phyloP scores from a whole-genome alignment of 1,140 invertebrate species.

The Neodiprion pinetum region DNA sequence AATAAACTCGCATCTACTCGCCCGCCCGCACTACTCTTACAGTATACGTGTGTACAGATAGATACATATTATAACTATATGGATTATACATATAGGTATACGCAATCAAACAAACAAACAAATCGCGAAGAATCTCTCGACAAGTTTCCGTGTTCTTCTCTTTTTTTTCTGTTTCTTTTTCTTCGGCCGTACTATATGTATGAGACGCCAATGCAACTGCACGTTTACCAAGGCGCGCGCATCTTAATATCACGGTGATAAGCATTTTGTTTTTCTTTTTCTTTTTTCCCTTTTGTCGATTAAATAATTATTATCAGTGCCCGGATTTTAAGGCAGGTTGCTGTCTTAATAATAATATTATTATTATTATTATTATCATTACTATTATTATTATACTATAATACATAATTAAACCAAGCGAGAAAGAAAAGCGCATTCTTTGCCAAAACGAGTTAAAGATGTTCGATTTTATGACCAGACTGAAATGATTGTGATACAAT shows the following conservation, averaged over 20 bases:
- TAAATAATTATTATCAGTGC: too few relatives aligned
- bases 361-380: too few relatives aligned
- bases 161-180: conserved; percentile 13
- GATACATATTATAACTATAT: too few relatives aligned
- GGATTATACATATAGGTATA: background rate
- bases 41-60: too few relatives aligned
- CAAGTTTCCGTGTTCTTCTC: conserved; percentile 8
- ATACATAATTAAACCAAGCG: too few relatives aligned
- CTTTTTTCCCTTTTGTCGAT: conserved; percentile 12
- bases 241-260: conserved; percentile 27
- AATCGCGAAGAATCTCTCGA: background rate
- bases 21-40: background rate
- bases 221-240: conserved; percentile 22
- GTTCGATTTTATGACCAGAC: conserved; percentile 60
- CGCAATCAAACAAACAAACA: background rate
- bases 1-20: background rate
- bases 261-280: conserved; percentile 14
- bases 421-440: conserved; percentile 20
- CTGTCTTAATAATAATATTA: too few relatives aligned
- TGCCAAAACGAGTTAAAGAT: conserved; percentile 55
- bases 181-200: conserved; percentile 5
- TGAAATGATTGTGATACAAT: conserved; percentile 63
- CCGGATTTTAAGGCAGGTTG: too few relatives aligned
- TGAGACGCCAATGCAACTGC: conserved; percentile 11
- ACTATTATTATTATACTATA: too few relatives aligned